A percentile compares a stretch with the other conserved stretches of the same genome.
Conservation (phyloP, 2,113 vertebrate species). For the Theristicus caerulescens region DNA sequence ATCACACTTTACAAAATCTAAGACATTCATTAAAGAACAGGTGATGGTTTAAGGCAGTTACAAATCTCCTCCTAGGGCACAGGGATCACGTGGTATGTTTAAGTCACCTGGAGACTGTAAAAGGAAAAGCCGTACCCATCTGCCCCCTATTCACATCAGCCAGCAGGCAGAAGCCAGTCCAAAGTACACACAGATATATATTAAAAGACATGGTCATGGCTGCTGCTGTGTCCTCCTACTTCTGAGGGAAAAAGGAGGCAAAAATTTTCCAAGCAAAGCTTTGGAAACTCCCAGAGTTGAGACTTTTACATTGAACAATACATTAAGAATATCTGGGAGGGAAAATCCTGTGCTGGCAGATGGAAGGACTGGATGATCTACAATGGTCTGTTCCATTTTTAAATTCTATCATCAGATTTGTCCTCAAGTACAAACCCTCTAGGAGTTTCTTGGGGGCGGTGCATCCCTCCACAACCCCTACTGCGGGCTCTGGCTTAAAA, state of each 20-base stretch:
- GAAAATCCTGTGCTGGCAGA: slow-evolving; percentile 46
- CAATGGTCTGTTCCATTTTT: slow-evolving; percentile 63
- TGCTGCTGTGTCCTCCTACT: slow-evolving; percentile 48
- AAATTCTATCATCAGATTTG: slow-evolving; percentile 58
- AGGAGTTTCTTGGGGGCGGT: slow-evolving; percentile 58
- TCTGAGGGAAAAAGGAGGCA: slow-evolving; percentile 45
- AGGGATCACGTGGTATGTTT: slow-evolving; percentile 11
- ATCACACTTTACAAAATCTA: slow-evolving; percentile 5
- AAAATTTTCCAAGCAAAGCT: slow-evolving; percentile 43
- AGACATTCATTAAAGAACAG: neutral
- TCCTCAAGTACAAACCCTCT: slow-evolving; percentile 63
- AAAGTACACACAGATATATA: slow-evolving; percentile 36
- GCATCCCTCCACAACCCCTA: slow-evolving; percentile 63
- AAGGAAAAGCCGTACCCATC: slow-evolving; percentile 33
- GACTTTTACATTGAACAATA: slow-evolving; percentile 59
- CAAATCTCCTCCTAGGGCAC: slow-evolving; percentile 28
- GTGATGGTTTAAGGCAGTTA: slow-evolving; percentile 34
- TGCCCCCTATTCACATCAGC: slow-evolving; percentile 53
- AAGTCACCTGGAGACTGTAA: slow-evolving; percentile 41
- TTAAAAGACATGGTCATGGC: slow-evolving; percentile 49
- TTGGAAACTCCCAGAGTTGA: slow-evolving; percentile 55
- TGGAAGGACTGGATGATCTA: slow-evolving; percentile 49
- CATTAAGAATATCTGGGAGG: slow-evolving; percentile 61
- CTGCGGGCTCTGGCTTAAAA: slow-evolving; percentile 67
- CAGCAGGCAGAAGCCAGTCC: slow-evolving; percentile 53